Conservation (phyloP, 2,113 vertebrate genomes). For the Daubentonia madagascariensis region DNA sequence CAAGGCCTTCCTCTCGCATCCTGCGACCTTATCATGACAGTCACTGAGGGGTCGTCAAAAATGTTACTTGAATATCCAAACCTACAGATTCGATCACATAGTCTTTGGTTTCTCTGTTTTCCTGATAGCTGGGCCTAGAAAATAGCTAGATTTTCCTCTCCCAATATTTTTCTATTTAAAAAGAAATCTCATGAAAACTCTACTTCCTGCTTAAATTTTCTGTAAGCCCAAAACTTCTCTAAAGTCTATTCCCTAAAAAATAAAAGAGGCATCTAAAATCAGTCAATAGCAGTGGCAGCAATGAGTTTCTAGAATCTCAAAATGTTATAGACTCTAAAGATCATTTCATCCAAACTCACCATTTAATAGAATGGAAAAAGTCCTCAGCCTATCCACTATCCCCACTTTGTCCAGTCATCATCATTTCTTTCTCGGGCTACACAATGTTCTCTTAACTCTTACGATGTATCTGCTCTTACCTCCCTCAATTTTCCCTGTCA, state of each 20-base stretch:
- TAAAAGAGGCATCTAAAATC: background rate
- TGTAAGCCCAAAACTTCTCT: background rate
- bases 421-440: background rate
- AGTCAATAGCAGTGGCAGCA: background rate
- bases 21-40: background rate
- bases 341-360: background rate
- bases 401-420: background rate
- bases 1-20: background rate
- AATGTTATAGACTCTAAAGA: background rate
- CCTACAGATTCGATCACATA: background rate
- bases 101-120: background rate
- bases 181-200: background rate
- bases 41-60: background rate
- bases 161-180: background rate
- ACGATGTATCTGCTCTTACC: background rate
- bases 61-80: background rate
- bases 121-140: background rate
- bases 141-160: background rate
- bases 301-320: background rate
- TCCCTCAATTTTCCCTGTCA: background rate
- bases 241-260: background rate
- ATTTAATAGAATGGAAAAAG: background rate
- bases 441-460: background rate
- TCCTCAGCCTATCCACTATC: background rate
- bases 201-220: background rate